phyloP scores from a whole-genome alignment of 2,113 vertebrate genomes.

The Pterocles gutturalis region DNA sequence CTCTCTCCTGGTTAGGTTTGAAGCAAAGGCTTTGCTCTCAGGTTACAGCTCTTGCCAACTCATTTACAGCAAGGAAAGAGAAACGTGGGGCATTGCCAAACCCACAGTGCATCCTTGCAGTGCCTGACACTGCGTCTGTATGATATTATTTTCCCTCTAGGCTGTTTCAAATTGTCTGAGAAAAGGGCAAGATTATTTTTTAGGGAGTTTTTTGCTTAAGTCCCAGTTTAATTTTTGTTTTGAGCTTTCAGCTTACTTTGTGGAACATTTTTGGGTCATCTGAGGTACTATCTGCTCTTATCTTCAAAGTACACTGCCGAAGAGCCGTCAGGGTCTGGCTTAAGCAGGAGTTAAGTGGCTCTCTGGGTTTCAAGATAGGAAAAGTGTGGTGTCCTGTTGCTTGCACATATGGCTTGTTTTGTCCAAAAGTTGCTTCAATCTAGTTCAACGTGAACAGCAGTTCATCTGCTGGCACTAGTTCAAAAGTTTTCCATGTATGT shows the following conservation, averaged over 20 bases:
- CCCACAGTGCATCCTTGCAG: background rate
- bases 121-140: background rate
- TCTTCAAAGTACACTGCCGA: background rate
- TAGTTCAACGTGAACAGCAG: background rate
- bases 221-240: background rate
- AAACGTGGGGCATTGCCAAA: background rate
- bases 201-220: background rate
- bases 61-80: background rate
- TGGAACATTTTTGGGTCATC: background rate
- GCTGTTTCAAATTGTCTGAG: background rate
- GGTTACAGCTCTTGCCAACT: background rate
- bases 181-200: background rate
- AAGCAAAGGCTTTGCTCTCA: background rate
- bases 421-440: background rate
- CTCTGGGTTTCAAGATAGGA: background rate
- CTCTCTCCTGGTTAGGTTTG: background rate
- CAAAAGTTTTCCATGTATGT: background rate
- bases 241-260: background rate
- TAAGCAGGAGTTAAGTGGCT: background rate
- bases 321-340: background rate
- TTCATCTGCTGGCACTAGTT: background rate
- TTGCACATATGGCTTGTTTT: background rate
- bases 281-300: background rate
- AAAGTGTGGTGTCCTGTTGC: rapidly evolving
- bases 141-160: background rate